Evolutionary conservation across 2,888 invertebrate species (phyloP), one percentile per base, ranked within the genome.

Genomic region (Hipparchia sbordonii): DNA sequence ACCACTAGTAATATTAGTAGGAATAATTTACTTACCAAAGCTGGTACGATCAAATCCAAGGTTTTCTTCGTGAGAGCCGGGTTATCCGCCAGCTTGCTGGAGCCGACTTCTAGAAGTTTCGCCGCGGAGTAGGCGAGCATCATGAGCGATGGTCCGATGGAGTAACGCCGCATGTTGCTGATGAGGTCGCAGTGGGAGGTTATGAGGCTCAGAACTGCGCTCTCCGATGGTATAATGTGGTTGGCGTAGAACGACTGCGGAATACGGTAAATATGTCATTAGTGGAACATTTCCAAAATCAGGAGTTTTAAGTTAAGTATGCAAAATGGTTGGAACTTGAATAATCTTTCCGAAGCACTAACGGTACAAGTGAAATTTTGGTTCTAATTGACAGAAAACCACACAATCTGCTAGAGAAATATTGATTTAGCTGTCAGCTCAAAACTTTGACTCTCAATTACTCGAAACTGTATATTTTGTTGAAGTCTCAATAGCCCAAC

Each of bases 161-260:
- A 89, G 81, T 92, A 93, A 74, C 90, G 91, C 23, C 81, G 80
- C 77, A 85, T 88, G n/a, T 86, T 84, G 65, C 87, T 92, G 77
- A 93, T 93, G 54, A 91, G 82, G 78, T 93, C 93, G 79, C 93
- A 90, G 81, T 94, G 93, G 0, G 89, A 85, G 0, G 89, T 85
- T 10, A 97, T 95, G 6, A 97, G 95, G 70, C 96, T 95, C n/a
- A 97, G 93, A 2, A 97, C 95, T 78, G 97, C 97, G 81, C 96
- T 97, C 85, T 98, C 98, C 0, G 97, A 96, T 12, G 98, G 97
- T 77, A 98, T 96, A 56, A 97, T 95, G 84, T 98, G 97, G 76
- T 95, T 95, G 56, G 96, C 94, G 88, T 96, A 97, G 33, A 96
- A 95, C 52, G 95, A 95, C 97, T 97, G 57, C 2, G 89, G 57